Evolutionary conservation across 2,888 invertebrate species (phyloP).

Genomic region (Schrankia costaestrigalis): DNA sequence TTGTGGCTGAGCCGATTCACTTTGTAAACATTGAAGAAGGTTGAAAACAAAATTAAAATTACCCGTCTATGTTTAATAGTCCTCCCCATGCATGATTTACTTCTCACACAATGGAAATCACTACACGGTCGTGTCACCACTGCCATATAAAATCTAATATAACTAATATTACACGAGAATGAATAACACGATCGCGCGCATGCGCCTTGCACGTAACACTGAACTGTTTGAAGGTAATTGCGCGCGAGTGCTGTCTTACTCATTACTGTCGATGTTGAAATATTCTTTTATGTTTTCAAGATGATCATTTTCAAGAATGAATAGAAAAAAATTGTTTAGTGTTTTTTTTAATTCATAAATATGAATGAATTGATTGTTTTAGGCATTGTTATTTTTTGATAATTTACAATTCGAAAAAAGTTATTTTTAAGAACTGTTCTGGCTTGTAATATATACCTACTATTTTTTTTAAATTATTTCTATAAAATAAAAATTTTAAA

Average conservation of each 20-base stretch:
- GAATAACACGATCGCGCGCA: slow-evolving; percentile 65
- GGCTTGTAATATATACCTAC: too few relatives aligned
- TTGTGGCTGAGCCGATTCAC: too few relatives aligned
- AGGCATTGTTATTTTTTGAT: too few relatives aligned
- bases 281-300: too few relatives aligned
- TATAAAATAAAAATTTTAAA: too few relatives aligned
- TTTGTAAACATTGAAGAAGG: slow-evolving; percentile 27
- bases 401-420: too few relatives aligned
- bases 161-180: slow-evolving; percentile 28
- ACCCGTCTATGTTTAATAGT: slow-evolving; percentile 64
- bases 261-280: slow-evolving; percentile 27
- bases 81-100: slow-evolving; percentile 50
- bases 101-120: slow-evolving; percentile 64
- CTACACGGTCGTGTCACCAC: slow-evolving; percentile 68
- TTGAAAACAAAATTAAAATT: slow-evolving; percentile 34
- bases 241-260: slow-evolving; percentile 46
- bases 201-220: slow-evolving; percentile 67
- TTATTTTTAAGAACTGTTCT: too few relatives aligned
- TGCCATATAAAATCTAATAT: slow-evolving; percentile 72
- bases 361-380: too few relatives aligned
- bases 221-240: slow-evolving; percentile 63
- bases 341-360: too few relatives aligned
- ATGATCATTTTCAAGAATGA: too few relatives aligned
- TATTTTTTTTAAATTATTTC: too few relatives aligned
- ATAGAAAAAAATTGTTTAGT: too few relatives aligned